Evolutionary conservation across 2,888 invertebrate genomes (phyloP).

Genomic region (Leptothorax acervorum): DNA sequence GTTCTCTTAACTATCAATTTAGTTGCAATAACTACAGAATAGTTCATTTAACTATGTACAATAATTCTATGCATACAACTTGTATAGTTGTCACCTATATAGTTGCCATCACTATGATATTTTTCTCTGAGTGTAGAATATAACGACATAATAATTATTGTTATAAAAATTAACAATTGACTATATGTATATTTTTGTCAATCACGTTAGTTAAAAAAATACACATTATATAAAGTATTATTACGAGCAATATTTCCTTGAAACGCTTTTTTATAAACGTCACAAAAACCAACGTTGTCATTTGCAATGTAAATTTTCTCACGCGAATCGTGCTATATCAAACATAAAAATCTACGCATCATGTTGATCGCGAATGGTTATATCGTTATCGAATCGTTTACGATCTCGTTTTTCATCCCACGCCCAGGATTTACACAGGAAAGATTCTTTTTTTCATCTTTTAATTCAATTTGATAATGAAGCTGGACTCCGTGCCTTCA

Average conservation of each 20-base stretch:
- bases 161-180: neutral
- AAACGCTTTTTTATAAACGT: neutral
- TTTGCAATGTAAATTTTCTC: neutral
- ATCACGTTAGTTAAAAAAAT: neutral
- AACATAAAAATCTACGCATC: conserved; percentile 13
- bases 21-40: too few relatives aligned
- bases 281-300: neutral
- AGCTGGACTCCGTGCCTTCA: conserved; percentile 48
- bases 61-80: too few relatives aligned
- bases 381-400: conserved; percentile 50
- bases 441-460: neutral
- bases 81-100: too few relatives aligned
- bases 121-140: too few relatives aligned
- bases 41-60: too few relatives aligned
- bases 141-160: neutral
- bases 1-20: too few relatives aligned
- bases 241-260: neutral
- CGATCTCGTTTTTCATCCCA: neutral
- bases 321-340: too few relatives aligned
- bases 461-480: conserved; percentile 53
- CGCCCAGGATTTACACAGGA: neutral
- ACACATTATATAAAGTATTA: neutral
- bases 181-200: neutral
- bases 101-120: too few relatives aligned
- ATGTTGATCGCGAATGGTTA: conserved; percentile 49